Conservation (phyloP, 2,113 vertebrate genomes). For the Istiophorus platypterus region DNA sequence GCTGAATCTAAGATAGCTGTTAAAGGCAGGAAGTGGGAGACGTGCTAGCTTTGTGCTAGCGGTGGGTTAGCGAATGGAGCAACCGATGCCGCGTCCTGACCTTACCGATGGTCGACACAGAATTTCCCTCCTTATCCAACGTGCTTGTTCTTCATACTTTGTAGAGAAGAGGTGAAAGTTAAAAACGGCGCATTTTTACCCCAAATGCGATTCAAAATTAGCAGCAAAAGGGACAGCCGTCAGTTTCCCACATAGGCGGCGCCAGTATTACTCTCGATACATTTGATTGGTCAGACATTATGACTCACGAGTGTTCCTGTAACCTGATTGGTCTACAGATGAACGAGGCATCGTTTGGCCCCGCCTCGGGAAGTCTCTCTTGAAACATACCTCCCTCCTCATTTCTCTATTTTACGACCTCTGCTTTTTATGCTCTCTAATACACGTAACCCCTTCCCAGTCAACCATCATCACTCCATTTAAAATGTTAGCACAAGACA, state of each 20-base stretch:
- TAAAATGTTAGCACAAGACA: constrained; percentile 10
- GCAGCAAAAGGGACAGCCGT: neutral
- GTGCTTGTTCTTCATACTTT: constrained; percentile 33
- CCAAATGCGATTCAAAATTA: constrained; percentile 1
- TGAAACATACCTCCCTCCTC: neutral
- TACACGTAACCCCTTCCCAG: neutral
- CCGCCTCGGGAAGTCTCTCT: neutral
- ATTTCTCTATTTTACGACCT: neutral
- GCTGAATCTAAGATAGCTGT: constrained; percentile 23
- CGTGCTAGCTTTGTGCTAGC: constrained; percentile 52
- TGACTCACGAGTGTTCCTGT: rapidly evolving
- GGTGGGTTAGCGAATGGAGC: constrained; percentile 12
- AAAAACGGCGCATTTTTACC: constrained; percentile 9
- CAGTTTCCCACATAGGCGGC: constrained; percentile 28
- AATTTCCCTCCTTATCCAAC: constrained; percentile 28
- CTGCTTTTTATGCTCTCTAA: neutral
- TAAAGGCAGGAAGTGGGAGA: constrained; percentile 51
- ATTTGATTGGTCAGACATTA: constrained; percentile 63
- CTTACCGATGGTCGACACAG: constrained; percentile 35
- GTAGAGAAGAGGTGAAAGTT: neutral
- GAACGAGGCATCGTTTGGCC: neutral
- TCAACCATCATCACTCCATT: neutral
- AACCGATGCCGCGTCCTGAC: neutral
- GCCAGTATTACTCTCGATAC: neutral
- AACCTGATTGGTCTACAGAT: constrained; percentile 57